A percentile compares a stretch with the other conserved stretches of the same genome.
phyloP scores from a whole-genome alignment of 2,797 vertebrate genomes.

The Uromys caudimaculatus region DNA sequence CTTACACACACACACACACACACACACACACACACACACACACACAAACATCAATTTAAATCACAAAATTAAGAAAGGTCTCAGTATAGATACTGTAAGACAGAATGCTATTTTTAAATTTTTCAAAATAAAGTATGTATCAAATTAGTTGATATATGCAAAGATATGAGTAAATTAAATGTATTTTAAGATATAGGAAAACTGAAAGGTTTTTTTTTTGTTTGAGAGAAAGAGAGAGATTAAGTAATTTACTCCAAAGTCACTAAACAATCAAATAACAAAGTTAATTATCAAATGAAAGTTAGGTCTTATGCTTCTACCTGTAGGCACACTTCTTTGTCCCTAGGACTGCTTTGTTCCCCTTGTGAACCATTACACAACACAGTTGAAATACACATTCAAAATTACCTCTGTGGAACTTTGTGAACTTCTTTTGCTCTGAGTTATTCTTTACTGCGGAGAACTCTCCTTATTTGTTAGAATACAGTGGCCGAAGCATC shows the following conservation, averaged over 20 bases:
- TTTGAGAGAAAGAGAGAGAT: background rate
- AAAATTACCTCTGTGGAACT: background rate
- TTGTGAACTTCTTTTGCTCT: background rate
- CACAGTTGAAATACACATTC: background rate
- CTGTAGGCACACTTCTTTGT: background rate
- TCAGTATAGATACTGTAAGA: background rate
- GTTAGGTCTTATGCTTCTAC: background rate
- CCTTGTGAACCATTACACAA: background rate
- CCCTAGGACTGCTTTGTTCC: background rate
- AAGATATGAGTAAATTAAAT: background rate
- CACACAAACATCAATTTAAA: background rate
- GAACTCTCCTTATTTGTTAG: background rate
- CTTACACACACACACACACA: background rate
- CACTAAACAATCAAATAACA: background rate
- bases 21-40: background rate
- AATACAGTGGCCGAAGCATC: background rate
- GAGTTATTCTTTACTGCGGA: background rate
- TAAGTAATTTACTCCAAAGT: slow-evolving; percentile 5
- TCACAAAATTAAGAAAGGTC: background rate
- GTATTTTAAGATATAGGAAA: background rate
- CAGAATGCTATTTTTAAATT: slow-evolving; percentile 1
- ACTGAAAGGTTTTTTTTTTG: background rate
- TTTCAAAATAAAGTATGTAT: background rate
- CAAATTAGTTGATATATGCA: background rate
- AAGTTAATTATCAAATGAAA: background rate